These are phyloP conservation scores for Pitangus sulphuratus DNA, from an alignment of 2,797 vertebrate species.

Conservation along the genomic window DNA sequence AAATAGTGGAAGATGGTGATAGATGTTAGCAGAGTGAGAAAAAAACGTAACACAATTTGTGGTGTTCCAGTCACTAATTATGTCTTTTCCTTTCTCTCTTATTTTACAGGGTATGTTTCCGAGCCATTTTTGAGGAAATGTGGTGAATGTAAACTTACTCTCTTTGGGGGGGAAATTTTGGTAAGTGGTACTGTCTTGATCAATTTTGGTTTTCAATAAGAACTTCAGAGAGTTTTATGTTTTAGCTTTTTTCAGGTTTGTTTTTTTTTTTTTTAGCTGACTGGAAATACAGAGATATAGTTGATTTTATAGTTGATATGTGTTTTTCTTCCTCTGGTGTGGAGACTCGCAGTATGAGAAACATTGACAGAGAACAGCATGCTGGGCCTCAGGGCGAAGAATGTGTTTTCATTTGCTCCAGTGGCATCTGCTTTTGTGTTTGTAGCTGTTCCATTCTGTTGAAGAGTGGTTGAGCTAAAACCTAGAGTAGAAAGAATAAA, in stretches of 20 bases:
- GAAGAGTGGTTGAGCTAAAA: slow-evolving; percentile 18
- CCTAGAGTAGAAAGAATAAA: not conserved
- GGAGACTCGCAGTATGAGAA: not conserved
- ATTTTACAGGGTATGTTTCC: slow-evolving; percentile 71
- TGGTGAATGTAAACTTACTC: slow-evolving; percentile 78
- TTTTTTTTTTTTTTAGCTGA: not conserved
- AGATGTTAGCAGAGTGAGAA: not conserved
- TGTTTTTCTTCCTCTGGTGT: not conserved
- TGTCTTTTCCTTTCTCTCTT: slow-evolving; percentile 12
- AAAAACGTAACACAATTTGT: not conserved
- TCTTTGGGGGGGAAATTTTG: slow-evolving; percentile 69
- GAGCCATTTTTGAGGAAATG: slow-evolving; percentile 77
- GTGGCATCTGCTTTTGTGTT: slow-evolving; percentile 38
- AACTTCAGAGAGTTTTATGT: not conserved
- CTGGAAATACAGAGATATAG: not conserved
- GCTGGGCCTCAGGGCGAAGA: slow-evolving; percentile 18
- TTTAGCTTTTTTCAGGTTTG: not conserved
- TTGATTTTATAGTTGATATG: not conserved
- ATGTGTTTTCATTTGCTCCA: slow-evolving; percentile 56
- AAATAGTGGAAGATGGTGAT: not conserved
- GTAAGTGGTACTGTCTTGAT: slow-evolving; percentile 71
- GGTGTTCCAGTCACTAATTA: not conserved
- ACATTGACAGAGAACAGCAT: slow-evolving; percentile 38
- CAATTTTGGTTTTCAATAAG: not conserved
- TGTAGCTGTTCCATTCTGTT: slow-evolving; percentile 12